Conservation (phyloP, 2,888 invertebrate genomes). For the Piscicola geometra region DNA sequence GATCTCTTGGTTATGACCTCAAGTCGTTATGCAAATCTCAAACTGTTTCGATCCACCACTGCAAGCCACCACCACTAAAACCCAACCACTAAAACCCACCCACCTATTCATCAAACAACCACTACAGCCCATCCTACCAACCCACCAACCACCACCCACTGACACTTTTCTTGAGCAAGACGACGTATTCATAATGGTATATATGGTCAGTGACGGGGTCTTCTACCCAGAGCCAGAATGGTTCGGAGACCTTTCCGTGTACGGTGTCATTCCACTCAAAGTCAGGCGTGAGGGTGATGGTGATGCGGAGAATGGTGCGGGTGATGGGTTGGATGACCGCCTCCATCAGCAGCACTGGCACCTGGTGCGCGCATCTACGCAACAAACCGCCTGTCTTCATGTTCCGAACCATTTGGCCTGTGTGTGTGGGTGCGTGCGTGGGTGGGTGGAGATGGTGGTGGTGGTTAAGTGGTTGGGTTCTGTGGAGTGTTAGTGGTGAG, state of each 20-base stretch:
- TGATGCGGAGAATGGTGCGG: conserved; percentile 67
- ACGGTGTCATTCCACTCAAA: conserved; percentile 76
- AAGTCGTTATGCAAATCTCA: too few relatives aligned
- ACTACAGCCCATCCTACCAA: too few relatives aligned
- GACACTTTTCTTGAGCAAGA: conserved; percentile 74
- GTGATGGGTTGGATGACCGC: conserved; percentile 90
- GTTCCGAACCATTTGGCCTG: conserved; percentile 69
- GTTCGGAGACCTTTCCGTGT: conserved; percentile 79
- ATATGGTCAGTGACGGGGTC: conserved; percentile 88
- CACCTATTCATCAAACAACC: too few relatives aligned
- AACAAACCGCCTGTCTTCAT: conserved; percentile 70
- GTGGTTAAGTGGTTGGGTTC: neutral
- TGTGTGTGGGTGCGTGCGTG: neutral
- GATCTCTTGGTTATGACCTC: too few relatives aligned
- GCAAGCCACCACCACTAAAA: too few relatives aligned
- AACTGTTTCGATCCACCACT: too few relatives aligned
- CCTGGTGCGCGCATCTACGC: conserved; percentile 76
- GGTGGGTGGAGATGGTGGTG: neutral
- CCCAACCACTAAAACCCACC: too few relatives aligned
- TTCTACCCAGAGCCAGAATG: conserved; percentile 97
- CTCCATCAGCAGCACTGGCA: conserved; percentile 78
- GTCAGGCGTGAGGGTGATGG: conserved; percentile 66
- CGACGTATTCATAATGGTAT: conserved; percentile 90
- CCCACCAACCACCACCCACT: too few relatives aligned
- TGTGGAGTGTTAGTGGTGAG: neutral